These are phyloP conservation scores for Apistogramma diplotaenia DNA, from an alignment of 2,113 vertebrate genomes.

Conservation along the genomic window DNA sequence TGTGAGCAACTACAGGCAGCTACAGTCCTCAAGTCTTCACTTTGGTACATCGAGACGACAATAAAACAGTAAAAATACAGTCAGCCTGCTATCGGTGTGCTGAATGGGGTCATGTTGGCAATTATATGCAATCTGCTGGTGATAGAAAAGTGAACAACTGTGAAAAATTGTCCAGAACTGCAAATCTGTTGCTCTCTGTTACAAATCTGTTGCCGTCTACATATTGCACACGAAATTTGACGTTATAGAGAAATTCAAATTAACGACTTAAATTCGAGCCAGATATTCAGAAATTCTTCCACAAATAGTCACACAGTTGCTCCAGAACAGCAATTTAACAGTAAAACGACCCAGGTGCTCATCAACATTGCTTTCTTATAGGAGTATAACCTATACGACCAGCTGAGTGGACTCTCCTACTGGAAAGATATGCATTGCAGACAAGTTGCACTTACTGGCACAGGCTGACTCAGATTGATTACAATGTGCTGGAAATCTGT, in stretches of 20 bases:
- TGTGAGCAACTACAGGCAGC: background rate
- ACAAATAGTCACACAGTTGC: background rate
- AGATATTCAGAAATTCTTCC: background rate
- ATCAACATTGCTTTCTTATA: background rate
- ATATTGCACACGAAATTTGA: background rate
- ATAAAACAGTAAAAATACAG: background rate
- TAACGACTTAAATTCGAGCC: background rate
- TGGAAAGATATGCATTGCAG: background rate
- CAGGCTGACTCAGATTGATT: too few relatives aligned
- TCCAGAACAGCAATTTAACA: background rate
- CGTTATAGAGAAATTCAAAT: background rate
- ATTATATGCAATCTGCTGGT: background rate
- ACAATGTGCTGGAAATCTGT: background rate
- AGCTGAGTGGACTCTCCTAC: background rate
- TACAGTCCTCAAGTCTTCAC: fast-evolving
- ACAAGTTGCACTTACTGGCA: background rate
- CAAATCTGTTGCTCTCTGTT: background rate
- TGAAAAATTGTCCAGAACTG: background rate
- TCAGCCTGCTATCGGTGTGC: background rate
- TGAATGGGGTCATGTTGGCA: background rate
- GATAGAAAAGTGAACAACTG: background rate
- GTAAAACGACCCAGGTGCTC: background rate
- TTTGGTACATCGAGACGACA: fast-evolving
- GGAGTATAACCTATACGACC: background rate
- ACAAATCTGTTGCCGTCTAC: too few relatives aligned